Evolutionary conservation across 92 coral and sea anemone genomes (phyloP), one percentile per base, ranked within the genome.

Genomic region (Bergia sp.): DNA sequence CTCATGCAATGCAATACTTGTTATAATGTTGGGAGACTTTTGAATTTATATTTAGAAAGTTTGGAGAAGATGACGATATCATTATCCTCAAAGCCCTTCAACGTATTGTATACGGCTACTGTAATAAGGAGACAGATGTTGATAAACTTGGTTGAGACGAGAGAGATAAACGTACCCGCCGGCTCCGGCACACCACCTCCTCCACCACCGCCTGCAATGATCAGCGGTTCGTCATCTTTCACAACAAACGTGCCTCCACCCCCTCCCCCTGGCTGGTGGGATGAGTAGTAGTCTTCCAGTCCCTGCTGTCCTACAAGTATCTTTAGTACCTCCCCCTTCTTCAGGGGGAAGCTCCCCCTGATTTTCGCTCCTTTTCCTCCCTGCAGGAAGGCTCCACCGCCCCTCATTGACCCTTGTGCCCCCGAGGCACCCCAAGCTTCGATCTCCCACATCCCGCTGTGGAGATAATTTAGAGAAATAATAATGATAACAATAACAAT

Each of bases 401-500:
- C 98, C 71, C 90, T 89, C 37, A 96, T 89, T 21, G 94, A 86
- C 44, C 99, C 99, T 57, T 96, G 96, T 3, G 96, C 98, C 39
- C 99, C 99, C 1, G 98, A 92, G 61, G 99, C 99, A 5, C 99
- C 99, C 83, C 96, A 90, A 18, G 98, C 99, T 72, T 96, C 98
- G 2, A 96, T 89, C 76, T 92, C 85, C 99, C 99, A 96, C 76
- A 96, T 91, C 65, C 99, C 99, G 53, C 93, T 85, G 65, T 23
- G 11, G 16, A 43, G 77, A 40, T 75, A 82, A 29, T 29, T 29
- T 29, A 29, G 29, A 29, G 29, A 29, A 29, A 29, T 29, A 29
- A 29, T 29, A 29, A 29, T 29, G 29, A 29, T 29, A 29, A 29
- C 29, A 29, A 29, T 29, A 29, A 29, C 29, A 29, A 29, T 29